Evolutionary conservation across 2,113 vertebrate genomes (phyloP), one percentile per base, ranked within the genome.

Genomic region (Ploceus nigricollis): DNA sequence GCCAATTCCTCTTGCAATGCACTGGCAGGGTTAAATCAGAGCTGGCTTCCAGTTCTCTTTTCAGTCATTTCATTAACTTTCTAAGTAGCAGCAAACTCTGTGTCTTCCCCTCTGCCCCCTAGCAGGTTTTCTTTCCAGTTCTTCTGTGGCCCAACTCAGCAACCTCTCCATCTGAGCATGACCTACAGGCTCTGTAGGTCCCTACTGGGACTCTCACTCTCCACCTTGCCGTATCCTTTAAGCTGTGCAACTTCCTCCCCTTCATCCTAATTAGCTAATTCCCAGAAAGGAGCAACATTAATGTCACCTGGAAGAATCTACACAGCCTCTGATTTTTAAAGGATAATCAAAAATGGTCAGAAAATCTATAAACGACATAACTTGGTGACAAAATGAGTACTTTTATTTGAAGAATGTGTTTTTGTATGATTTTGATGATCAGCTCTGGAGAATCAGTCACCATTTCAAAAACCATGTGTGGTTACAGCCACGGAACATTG

Each of bases 391-490:
- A 82, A 61, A 78, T 21, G 6, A 78, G 40, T 27, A 50, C 13
- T 66, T 66, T 37, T 6, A 50, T 58, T 48, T 87, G 45, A 58
- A 76, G 31, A 31, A 6, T n/a, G 28, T 37, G 13, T 3, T 81
- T 89, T 76, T 60, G 11, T 37, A 22, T 53, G 42, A 69, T 69
- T 83, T 86, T 77, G 75, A 61, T 33, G 15, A 35, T 45, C 28
- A 89, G 22, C 7, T 80, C 53, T 89, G 18, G 27, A 83, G 15
- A 89, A 61, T 35, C 31, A 61, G 17, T 51, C 16, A 17, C 37
- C 1, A 6, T 53, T 77, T 68, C 9, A 89, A 61, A 82, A 86
- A 53, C n/a, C 31, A 22, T 0, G 0, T 25, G 7, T 39, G 10
- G 4, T 44, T 93, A 76, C 3, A 13, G 22, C 7, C 22, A 21